Base-by-base conservation (phyloP, 92 coral and sea anemone species). In the Epizoanthus stellaris region DNA sequence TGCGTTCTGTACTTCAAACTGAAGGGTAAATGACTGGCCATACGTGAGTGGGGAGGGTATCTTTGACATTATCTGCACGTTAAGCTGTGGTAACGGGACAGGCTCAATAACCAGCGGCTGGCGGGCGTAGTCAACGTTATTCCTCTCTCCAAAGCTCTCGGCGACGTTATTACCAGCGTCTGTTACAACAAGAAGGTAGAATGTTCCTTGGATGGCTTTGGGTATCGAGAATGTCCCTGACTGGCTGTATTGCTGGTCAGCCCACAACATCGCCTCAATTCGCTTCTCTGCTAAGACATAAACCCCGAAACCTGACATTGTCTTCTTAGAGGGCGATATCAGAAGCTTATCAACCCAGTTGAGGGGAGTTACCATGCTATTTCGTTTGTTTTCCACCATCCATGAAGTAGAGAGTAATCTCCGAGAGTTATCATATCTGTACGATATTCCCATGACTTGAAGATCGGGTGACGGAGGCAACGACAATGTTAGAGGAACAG, bases 391-490 rank as follows among this genome's bases (percentile, higher is more conserved):
- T 65, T 69, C 57, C 1, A 81, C 95, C 64, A 52, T 34, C 97
- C 97, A 93, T 1, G 69, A 66, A 15, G 90, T 91, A 4, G 42
- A 56, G 4, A 93, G 83, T 5, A 93, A 45, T 79, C 95, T 85
- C n/a, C 82, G 82, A 1, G 81, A 19, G 80, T 70, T 81, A 42
- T 74, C 81, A 60, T 77, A 80, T 57, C 66, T 47, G 74, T 91
- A 93, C 1, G 90, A 88, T 0, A 81, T 80, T 5, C 43, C 77
- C 40, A 87, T 57, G 15, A 89, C 76, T 36, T 80, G 62, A 20
- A 93, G 82, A 63, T 93, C 87, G 52, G 97, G 91, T 20, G 73
- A 67, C 1, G 95, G 92, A 63, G 86, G 90, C 4, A 80, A 57
- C 20, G 59, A 52, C 45, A 93, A 59, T 7, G 34, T 12, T 20